phyloP scores from a whole-genome alignment of 2,888 invertebrate genomes.

The Eilema sororculum region DNA sequence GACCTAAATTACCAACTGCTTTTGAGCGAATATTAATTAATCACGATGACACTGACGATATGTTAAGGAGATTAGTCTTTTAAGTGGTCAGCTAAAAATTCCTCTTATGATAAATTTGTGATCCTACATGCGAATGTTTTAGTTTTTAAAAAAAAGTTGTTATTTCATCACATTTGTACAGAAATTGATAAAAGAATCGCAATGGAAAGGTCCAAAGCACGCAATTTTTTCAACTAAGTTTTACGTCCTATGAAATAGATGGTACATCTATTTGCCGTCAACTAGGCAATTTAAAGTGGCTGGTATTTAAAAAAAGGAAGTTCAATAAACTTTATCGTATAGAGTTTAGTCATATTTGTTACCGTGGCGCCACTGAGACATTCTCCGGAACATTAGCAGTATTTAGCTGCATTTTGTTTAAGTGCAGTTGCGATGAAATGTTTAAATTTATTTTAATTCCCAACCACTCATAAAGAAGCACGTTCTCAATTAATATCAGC shows the following conservation, averaged over 20 bases:
- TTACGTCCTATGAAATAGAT: not conserved
- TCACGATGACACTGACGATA: slow-evolving; percentile 10
- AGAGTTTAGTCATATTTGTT: not conserved
- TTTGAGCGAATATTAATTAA: slow-evolving; percentile 11
- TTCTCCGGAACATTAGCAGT: not conserved
- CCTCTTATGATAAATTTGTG: slow-evolving; percentile 27
- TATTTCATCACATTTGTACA: not conserved
- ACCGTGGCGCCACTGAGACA: not conserved
- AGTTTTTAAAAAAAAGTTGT: too few species aligned
- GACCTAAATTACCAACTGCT: slow-evolving; percentile 8
- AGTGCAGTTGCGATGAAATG: not conserved
- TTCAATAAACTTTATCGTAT: not conserved
- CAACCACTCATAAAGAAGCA: not conserved
- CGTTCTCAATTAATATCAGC: not conserved
- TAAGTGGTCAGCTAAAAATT: not conserved
- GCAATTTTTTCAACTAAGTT: not conserved
- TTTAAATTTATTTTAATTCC: not conserved
- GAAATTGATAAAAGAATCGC: not conserved
- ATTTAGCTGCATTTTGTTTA: not conserved
- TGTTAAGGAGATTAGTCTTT: not conserved
- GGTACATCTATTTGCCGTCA: too few species aligned
- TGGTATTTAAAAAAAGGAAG: not conserved
- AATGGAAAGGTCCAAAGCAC: not conserved
- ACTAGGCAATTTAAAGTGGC: not conserved
- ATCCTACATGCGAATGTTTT: not conserved